Evolutionary conservation across 2,797 vertebrate species (phyloP), one percentile per base, ranked within the genome.

Genomic region (Eleutherodactylus coqui): DNA sequence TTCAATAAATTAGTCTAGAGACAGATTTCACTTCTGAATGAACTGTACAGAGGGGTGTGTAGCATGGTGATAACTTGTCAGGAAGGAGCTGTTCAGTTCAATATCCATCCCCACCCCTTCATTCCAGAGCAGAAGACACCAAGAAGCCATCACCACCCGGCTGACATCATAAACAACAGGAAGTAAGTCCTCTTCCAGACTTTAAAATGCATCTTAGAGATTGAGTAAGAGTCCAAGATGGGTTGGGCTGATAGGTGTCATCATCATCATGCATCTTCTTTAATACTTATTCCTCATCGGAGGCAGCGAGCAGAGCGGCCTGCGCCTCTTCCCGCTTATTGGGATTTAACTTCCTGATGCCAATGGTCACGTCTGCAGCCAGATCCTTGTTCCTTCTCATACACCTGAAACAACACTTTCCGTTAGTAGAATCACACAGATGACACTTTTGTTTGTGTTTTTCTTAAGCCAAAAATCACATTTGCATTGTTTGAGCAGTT

Each of bases 231-330:
- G n/a, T 2, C 6, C 72, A 45, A 29, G 8, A 19, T 16, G 10
- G 21, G n/a, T 36, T 0, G 38, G 36, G 14, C 1, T 4, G 13
- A 16, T 7, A 4, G 21, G 1, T 0, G 13, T 29, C 72, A 2
- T 49, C 27, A 36, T 72, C 36, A 5, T 24, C 8, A 7, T 70
- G 43, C 38, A 24, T 21, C 8, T 11, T 49, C 45, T 29, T 10
- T 34, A 14, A 70, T 41, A n/a, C 36, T 41, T 92, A 97, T 34
- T 99, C 98, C 84, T 98, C 97, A 6, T 99, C 98, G 0, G 96
- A 97, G 38, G 92, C 94, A 0, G 94, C 94, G 1, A 99, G 89
- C 85, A 99, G 93, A 85, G 95, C 91, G 4, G 94, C 93, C 29
- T 95, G 95, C 41, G 94, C 93, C 1, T 89, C 86, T 0, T 10